Base-by-base conservation (phyloP, 92 coral and sea anemone genomes). In the Micromussa lordhowensis region DNA sequence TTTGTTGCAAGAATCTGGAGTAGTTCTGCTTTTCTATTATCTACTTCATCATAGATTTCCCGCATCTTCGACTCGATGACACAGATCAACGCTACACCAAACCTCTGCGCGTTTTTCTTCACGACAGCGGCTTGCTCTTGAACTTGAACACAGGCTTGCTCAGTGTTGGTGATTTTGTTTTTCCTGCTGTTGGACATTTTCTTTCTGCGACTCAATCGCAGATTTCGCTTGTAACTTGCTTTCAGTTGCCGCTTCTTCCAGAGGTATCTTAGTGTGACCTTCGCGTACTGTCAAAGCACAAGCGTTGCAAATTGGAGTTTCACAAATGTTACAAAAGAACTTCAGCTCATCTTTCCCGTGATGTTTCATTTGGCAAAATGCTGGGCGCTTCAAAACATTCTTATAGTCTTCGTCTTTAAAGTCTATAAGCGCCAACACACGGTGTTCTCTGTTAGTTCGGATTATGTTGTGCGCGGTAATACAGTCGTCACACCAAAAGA, bases 291-390 rank as follows among this genome's bases (percentile, higher is more conserved):
- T 36, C 13, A 17, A 5, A 24, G 63, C 63, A 8, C 82, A 78
- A 26, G 68, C 6, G 2, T 78, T 31, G 82, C 82, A 78, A n/a
- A 58, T 58, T 38, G 82, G 18, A 10, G 55, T 79, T 2, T 80
- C 48, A 31, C 90, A 80, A 5, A 48, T 35, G 68, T 71, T 81
- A 71, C 90, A 87, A 63, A 68, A 87, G 54, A 69, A 87, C 73
- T 87, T 72, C 16, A 87, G 58, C 66, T 78, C 66, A 32, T 80
- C 80, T n/a, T 70, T 81, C 10, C 71, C 58, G 74, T 87, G 90
- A 29, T 87, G 69, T 57, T 80, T 70, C 72, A 69, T 22, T 19
- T 73, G 78, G 21, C 82, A 73, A 73, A 73, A 73, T 16, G 53
- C 29, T 5, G 78, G 78, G 1, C 78, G 44, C 53, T 35, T 73